Percentiles rank a stretch among this genome's conserved stretches.
phyloP scores from a whole-genome alignment of 2,797 vertebrate genomes.

The Anguilla anguilla region DNA sequence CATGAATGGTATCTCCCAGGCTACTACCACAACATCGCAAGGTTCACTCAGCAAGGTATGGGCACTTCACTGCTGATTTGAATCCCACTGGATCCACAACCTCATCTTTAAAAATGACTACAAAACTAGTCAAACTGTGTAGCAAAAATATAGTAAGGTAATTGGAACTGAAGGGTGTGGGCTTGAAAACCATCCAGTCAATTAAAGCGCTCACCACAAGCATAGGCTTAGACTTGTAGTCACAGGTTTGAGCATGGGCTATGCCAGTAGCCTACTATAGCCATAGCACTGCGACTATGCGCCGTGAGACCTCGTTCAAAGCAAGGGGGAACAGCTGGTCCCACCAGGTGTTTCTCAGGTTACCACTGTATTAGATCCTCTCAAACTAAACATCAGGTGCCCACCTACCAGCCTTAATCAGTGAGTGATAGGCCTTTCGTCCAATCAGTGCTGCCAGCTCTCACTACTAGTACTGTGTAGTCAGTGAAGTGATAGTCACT shows the following conservation, averaged over 20 bases:
- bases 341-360: not conserved
- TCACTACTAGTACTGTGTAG: not conserved
- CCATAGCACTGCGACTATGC: not conserved
- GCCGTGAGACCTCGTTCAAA: too few relatives aligned
- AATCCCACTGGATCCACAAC: not conserved
- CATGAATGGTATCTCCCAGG: slow-evolving; percentile 65
- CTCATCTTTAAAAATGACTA: not conserved
- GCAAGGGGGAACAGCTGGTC: too few relatives aligned
- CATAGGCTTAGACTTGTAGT: not conserved
- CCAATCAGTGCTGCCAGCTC: not conserved
- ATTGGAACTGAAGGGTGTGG: not conserved
- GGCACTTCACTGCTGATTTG: not conserved
- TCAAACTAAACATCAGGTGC: not conserved
- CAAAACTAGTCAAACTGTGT: not conserved
- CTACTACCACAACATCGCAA: slow-evolving; percentile 44
- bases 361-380: not conserved
- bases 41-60: slow-evolving; percentile 60
- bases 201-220: not conserved
- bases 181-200: not conserved
- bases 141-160: not conserved
- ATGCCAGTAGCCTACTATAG: not conserved
- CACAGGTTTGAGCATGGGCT: not conserved
- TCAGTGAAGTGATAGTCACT: not conserved
- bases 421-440: not conserved
- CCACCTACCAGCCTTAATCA: not conserved